These are phyloP conservation scores for Pontoporia blainvillei DNA, from an alignment of 2,113 vertebrate genomes.

Conservation along the genomic window DNA sequence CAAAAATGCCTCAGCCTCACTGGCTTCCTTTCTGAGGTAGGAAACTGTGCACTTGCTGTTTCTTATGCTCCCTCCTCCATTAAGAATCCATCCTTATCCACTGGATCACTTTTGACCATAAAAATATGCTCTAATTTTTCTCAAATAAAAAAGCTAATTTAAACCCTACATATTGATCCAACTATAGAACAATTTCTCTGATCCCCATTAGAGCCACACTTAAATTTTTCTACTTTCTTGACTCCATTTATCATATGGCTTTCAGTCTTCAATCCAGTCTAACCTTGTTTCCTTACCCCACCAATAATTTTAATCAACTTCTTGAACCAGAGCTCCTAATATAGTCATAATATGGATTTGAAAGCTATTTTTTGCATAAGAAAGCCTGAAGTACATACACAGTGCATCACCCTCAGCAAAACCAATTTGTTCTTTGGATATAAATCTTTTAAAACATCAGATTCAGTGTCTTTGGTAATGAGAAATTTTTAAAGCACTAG, in stretches of 20 bases:
- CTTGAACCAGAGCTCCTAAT: neutral
- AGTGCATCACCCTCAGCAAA: neutral
- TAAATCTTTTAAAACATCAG: neutral
- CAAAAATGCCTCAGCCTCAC: neutral
- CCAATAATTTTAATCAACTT: neutral
- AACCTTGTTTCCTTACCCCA: neutral
- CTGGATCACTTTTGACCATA: neutral
- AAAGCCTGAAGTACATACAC: constrained; percentile 10
- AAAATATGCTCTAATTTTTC: neutral
- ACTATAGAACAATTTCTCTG: neutral
- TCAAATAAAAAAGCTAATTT: neutral
- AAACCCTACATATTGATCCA: neutral
- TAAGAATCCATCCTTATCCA: neutral
- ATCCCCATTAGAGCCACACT: neutral
- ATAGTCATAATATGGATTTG: neutral
- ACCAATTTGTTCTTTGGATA: neutral
- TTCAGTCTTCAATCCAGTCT: neutral
- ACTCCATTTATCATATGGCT: neutral
- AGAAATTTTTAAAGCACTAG: neutral
- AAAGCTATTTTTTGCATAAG: constrained; percentile 1
- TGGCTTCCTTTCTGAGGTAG: neutral
- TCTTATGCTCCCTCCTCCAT: neutral
- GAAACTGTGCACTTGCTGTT: neutral
- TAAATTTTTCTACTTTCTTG: neutral
- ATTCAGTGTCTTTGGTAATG: neutral